Conservation (phyloP, 2,797 vertebrate genomes). For the Premnoplex brunnescens region DNA sequence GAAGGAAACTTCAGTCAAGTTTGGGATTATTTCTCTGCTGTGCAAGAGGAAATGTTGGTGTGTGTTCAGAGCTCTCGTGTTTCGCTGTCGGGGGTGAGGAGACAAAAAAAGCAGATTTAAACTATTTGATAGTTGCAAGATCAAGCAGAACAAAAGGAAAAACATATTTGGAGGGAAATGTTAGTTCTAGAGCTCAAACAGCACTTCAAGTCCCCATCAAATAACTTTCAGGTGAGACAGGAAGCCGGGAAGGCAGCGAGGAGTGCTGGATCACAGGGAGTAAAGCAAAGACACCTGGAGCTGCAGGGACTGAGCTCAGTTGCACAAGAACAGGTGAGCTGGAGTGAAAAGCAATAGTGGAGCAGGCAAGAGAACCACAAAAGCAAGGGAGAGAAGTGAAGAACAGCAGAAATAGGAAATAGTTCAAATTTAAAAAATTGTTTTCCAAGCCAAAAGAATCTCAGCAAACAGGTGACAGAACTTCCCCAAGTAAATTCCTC, state of each 20-base stretch:
- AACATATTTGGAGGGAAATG: not conserved
- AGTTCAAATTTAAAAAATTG: not conserved
- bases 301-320: not conserved
- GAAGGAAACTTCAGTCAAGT: not conserved
- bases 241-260: not conserved
- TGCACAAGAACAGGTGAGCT: not conserved
- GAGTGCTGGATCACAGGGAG: not conserved
- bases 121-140: not conserved
- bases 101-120: not conserved
- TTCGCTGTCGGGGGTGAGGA: not conserved
- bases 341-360: not conserved
- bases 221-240: not conserved
- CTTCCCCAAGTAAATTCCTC: not conserved
- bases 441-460: not conserved
- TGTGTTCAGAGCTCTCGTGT: not conserved
- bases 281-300: not conserved
- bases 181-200: not conserved
- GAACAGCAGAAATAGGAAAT: not conserved
- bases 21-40: not conserved
- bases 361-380: not conserved
- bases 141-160: not conserved
- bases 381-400: not conserved
- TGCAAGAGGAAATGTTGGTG: not conserved
- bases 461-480: not conserved
- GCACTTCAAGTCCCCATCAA: not conserved